phyloP scores from a whole-genome alignment of 2,797 vertebrate genomes.

The Heterohyrax brucei region DNA sequence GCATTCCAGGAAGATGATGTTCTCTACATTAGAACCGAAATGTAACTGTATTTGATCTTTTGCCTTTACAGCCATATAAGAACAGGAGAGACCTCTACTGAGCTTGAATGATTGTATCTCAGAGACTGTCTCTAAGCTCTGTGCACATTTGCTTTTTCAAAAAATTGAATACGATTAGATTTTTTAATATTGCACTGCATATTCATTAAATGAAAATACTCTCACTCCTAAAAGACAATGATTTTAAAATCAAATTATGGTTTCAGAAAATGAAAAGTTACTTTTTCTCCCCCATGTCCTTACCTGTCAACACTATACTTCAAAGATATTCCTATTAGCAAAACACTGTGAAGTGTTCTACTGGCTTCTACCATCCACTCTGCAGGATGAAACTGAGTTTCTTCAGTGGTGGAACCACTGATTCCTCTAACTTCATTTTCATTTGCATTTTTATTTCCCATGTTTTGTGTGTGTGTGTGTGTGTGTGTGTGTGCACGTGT shows the following conservation, averaged over 20 bases:
- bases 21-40: slow-evolving; percentile 39
- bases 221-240: slow-evolving; percentile 32
- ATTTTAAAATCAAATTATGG: slow-evolving; percentile 68
- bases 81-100: slow-evolving; percentile 50
- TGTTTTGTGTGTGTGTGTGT: too few relatives aligned
- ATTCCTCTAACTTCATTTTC: slow-evolving; percentile 57
- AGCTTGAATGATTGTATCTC: neutral
- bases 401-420: neutral
- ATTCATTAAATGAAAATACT: slow-evolving; percentile 69
- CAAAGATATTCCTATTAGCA: slow-evolving; percentile 42
- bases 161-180: slow-evolving; percentile 53
- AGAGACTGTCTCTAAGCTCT: neutral
- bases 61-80: slow-evolving; percentile 6
- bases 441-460: slow-evolving; percentile 54
- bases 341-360: slow-evolving; percentile 43
- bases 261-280: slow-evolving; percentile 52
- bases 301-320: slow-evolving; percentile 53
- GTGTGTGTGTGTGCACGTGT: too few relatives aligned
- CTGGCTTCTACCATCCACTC: neutral
- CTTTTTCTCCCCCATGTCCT: slow-evolving; percentile 16
- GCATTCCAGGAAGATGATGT: neutral
- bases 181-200: slow-evolving; percentile 56
- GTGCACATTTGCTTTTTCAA: slow-evolving; percentile 37
- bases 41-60: slow-evolving; percentile 19
- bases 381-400: neutral